Evolutionary conservation across 2,888 invertebrate genomes (phyloP), one percentile per base, ranked within the genome.

Genomic region (Nomada fucata): DNA sequence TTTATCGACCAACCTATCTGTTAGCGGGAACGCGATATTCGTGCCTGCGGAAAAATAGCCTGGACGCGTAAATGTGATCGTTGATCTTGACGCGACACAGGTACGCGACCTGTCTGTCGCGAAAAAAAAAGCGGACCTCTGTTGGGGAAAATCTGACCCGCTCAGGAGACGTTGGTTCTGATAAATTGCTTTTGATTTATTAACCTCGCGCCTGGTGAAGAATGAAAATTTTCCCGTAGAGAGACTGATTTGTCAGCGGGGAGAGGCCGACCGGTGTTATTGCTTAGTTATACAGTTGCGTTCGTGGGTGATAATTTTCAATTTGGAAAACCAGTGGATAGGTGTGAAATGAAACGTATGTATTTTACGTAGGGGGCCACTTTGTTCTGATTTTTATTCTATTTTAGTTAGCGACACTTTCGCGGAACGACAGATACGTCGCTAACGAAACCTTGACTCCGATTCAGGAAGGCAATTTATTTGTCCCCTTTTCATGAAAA

Each of bases 101-200:
- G 23, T 42, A 15, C 26, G 55, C 26, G 55, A 18, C 44, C 36
- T 36, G 47, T 50, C 59, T 57, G 13, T 44, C 50, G n/a, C 20
- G 26, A 42, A 44, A 20, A 52, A 76, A 36, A 36, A 36, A 18
- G 13, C 23, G 67, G 50, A 23, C 44, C 42, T 18, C 20, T 44
- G 26, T 50, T 44, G 7, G 53, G 36, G 2, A 60, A 60, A 65
- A 36, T 42, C 55, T 63, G 18, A 50, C 7, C 18, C 20, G 65
- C 13, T 13, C 26, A 23, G 23, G 53, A 42, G 11, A 65, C 50
- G 23, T 7, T 36, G 23, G 23, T n/a, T 57, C 36, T 23, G 15
- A 53, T 42, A 53, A 42, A n/a, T 20, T 20, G 64, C 59, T 59
- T 63, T 57, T 67, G 20, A 67, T 67, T 67, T 67, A 53, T 53